These are phyloP conservation scores for Danio kyathit DNA, from an alignment of 2,797 vertebrate species.

Conservation along the genomic window DNA sequence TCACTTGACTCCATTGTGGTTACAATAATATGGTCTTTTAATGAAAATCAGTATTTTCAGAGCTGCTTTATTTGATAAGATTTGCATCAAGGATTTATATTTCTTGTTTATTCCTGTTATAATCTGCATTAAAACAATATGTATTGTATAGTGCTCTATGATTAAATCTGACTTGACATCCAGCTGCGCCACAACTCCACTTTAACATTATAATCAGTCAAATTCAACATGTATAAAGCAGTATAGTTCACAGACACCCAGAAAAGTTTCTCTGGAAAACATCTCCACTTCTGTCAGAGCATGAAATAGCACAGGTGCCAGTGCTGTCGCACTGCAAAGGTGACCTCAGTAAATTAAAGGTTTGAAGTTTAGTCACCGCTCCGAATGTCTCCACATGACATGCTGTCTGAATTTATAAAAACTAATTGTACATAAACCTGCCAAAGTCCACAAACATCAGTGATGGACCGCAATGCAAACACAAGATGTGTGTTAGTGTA, in stretches of 20 bases:
- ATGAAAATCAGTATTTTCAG: no score
- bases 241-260: neutral
- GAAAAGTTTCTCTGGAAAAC: constrained; percentile 23
- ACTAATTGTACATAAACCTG: constrained; percentile 26
- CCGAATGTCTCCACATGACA: constrained; percentile 40
- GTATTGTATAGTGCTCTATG: no score
- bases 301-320: constrained; percentile 30
- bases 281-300: neutral
- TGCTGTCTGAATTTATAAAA: constrained; percentile 38
- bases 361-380: neutral
- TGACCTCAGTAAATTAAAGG: constrained; percentile 37
- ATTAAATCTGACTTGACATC: neutral
- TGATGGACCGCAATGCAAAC: constrained; percentile 5
- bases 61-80: no score
- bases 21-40: no score
- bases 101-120: no score
- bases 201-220: constrained; percentile 2
- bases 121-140: no score
- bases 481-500: neutral
- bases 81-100: no score
- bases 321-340: constrained; percentile 6
- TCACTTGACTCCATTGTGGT: no score
- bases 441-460: constrained; percentile 36
- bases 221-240: neutral
- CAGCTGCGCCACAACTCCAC: neutral